Evolutionary conservation across 1,140 invertebrate genomes (phyloP).

Genomic region (Zaprionus ghesquierei): DNA sequence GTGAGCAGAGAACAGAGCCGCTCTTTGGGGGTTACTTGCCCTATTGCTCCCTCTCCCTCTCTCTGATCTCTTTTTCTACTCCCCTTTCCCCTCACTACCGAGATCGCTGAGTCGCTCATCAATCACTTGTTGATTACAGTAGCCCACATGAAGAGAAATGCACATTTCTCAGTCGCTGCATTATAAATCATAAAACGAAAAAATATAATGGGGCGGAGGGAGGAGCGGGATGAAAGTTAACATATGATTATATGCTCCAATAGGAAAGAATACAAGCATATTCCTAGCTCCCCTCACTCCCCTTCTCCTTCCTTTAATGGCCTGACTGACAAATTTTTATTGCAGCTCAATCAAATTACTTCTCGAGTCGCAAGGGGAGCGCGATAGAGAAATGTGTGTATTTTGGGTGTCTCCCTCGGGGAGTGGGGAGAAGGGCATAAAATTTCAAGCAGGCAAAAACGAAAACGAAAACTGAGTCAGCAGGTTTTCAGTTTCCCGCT

Average conservation of each 20-base stretch:
- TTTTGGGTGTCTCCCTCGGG: not conserved
- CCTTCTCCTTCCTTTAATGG: constrained; percentile 18
- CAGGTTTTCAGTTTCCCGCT: constrained; percentile 16
- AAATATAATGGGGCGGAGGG: not conserved
- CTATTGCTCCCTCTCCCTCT: not conserved
- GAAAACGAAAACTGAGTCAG: constrained; percentile 27
- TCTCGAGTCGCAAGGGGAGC: constrained; percentile 6
- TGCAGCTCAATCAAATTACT: constrained; percentile 73
- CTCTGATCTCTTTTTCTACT: not conserved
- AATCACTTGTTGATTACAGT: constrained; percentile 73
- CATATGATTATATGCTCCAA: constrained; percentile 54
- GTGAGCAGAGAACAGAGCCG: too few species aligned
- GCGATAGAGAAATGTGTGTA: not conserved
- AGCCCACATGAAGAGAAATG: not conserved
- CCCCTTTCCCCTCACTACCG: not conserved
- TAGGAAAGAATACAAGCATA: not conserved
- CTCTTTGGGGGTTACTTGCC: not conserved
- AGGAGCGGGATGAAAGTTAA: not conserved
- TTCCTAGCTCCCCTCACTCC: not conserved
- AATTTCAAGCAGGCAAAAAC: not conserved
- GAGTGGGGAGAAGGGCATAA: not conserved
- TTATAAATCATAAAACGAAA: constrained; percentile 63
- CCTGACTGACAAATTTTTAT: constrained; percentile 72
- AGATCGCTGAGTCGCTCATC: constrained; percentile 37
- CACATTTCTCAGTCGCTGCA: constrained; percentile 33